Base-by-base conservation (phyloP, 2,888 invertebrate genomes). In the Gibbula magus region DNA sequence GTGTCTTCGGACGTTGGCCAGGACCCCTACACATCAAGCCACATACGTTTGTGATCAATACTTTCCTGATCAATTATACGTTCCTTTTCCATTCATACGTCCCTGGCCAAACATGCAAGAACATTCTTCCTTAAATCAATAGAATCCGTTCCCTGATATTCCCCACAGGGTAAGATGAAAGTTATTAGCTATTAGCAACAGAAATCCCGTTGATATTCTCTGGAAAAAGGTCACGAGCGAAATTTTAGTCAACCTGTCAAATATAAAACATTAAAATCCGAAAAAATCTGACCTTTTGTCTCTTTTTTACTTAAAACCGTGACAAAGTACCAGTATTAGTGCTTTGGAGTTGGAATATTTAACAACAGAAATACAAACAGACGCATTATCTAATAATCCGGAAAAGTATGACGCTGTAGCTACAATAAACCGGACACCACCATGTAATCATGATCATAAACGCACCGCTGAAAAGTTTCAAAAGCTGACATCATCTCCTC, bases 401-500 rank as follows among this genome's bases (percentile, higher is more conserved):
- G 20, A 35, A 70, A 29, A 20, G 39, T 70, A 20, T n/a, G 70
- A 35, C 70, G 70, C 35, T 35, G 39, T 16, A 70, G 35, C n/a
- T 32, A 39, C 32, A 32, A 70, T 70, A 35, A 70, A 70, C 70
- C 61, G 61, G 61, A 61, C 70, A 35, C 32, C 29, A 70, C 20
- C 32, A 70, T 35, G 70, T 16, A 70, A 70, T 70, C 70, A 70
- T 10, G 70, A 70, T 32, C 29, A 35, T 70, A 70, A 39, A 70
- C 32, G 35, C 39, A 70, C 35, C 70, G 70, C 70, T 35, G 20
- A 70, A 70, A 70, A 70, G 70, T 70, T 70, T 10, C 70, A 39
- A 29, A 70, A 70, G 70, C 32, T 70, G 70, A 70, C 70, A 70
- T 35, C 70, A 70, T 70, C 70, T 70, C 39, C 18, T 13, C 13